These are phyloP conservation scores for Heliconius sara DNA, from an alignment of 2,888 invertebrate genomes.

Conservation along the genomic window DNA sequence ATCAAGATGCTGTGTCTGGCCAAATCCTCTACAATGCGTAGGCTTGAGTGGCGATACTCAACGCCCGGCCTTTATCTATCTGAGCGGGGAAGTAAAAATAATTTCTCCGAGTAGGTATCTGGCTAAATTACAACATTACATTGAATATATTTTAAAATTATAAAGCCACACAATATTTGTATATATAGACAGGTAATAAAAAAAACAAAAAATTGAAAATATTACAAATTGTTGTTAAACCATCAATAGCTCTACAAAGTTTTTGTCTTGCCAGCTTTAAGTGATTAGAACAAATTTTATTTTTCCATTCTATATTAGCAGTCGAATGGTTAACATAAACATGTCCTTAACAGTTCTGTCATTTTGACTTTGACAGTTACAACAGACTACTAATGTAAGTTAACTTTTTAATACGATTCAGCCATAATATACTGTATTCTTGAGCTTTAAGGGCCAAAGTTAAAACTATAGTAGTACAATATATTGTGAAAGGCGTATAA, in stretches of 20 bases:
- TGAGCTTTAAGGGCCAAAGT: constrained; percentile 46
- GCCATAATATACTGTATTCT: constrained; percentile 53
- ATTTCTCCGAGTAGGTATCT: no score
- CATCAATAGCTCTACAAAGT: neutral
- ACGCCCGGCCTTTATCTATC: no score
- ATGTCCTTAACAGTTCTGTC: constrained; percentile 73
- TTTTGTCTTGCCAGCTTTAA: neutral
- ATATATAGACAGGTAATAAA: neutral
- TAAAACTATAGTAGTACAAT: constrained; percentile 46
- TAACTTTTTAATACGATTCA: constrained; percentile 45
- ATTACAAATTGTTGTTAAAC: neutral
- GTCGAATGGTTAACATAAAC: constrained; percentile 73
- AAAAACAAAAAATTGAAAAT: neutral
- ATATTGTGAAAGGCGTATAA: constrained; percentile 70
- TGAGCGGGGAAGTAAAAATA: no score
- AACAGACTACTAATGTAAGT: constrained; percentile 59
- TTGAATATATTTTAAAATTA: no score
- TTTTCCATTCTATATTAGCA: constrained; percentile 66
- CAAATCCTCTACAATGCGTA: no score
- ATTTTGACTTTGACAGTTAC: constrained; percentile 72
- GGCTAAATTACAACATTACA: no score
- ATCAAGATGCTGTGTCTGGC: no score
- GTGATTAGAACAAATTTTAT: constrained; percentile 35
- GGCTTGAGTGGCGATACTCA: no score
- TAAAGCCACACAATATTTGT: no score